These are phyloP conservation scores for Rhadinocentrus ornatus DNA, from an alignment of 2,797 vertebrate genomes.

Conservation along the genomic window DNA sequence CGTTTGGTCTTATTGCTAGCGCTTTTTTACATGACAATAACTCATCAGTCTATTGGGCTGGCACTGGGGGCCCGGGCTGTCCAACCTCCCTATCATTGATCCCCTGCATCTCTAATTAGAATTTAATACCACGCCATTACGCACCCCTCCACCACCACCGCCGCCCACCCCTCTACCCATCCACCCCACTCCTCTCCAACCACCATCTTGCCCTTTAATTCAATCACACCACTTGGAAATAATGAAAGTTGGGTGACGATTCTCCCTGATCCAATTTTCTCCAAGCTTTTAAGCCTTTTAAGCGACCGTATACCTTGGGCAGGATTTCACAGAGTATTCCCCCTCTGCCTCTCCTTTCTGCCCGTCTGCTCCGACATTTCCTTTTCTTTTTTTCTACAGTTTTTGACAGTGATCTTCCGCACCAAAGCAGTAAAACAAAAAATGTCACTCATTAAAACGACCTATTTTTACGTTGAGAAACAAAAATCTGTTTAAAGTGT, in stretches of 20 bases:
- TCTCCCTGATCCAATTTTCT: slow-evolving; percentile 99
- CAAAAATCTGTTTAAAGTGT: background rate
- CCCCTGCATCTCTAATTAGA: slow-evolving; percentile 99
- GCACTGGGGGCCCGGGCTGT: slow-evolving; percentile 98
- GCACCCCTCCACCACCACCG: slow-evolving; percentile 87
- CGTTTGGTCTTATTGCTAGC: slow-evolving; percentile 99
- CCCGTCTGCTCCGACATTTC: slow-evolving; percentile 54
- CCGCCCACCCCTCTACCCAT: slow-evolving; percentile 80
- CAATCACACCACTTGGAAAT: slow-evolving; percentile 99
- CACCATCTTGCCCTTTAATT: slow-evolving; percentile 99
- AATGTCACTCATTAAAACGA: slow-evolving; percentile 6
- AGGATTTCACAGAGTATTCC: slow-evolving; percentile 92
- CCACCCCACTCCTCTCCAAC: slow-evolving; percentile 86
- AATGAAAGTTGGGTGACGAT: slow-evolving; percentile 99
- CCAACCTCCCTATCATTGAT: slow-evolving; percentile 99
- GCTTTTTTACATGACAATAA: slow-evolving; percentile 99
- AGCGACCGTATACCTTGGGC: slow-evolving; percentile 97
- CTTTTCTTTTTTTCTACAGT: slow-evolving; percentile 27
- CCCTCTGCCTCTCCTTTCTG: slow-evolving; percentile 69
- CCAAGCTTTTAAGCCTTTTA: slow-evolving; percentile 99
- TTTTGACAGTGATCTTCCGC: slow-evolving; percentile 31
- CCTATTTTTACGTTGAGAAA: background rate
- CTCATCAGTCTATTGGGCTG: slow-evolving; percentile 99
- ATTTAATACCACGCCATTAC: slow-evolving; percentile 99
- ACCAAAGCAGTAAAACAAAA: slow-evolving; percentile 10